Conservation (phyloP, 2,888 invertebrate genomes). For the Corythucha ciliata region DNA sequence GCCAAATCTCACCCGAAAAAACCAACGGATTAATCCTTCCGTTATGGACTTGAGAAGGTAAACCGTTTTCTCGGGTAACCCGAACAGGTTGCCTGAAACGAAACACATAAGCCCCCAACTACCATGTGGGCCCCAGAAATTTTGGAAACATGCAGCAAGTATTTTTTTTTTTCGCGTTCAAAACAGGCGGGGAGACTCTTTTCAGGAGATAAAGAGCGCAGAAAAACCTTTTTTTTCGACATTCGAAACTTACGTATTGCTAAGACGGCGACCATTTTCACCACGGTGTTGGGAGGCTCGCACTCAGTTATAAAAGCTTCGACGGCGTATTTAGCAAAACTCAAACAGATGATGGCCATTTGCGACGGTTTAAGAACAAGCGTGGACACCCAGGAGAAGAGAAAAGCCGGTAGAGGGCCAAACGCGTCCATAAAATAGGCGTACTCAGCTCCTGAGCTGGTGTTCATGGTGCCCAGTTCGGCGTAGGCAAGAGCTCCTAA, state of each 20-base stretch:
- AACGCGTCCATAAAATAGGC: conserved; percentile 94
- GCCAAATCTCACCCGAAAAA: too few species aligned
- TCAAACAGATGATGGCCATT: conserved; percentile 87
- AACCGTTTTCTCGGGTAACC: too few species aligned
- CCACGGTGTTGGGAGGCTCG: conserved; percentile 69
- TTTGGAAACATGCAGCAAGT: too few species aligned
- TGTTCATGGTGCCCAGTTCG: conserved; percentile 91
- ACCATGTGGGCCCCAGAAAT: too few species aligned
- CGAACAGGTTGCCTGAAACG: too few species aligned
- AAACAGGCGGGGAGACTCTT: too few species aligned
- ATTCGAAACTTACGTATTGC: conserved; percentile 59
- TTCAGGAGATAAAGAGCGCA: too few species aligned
- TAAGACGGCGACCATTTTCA: conserved; percentile 79
- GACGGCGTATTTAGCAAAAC: conserved; percentile 87
- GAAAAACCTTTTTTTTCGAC: neutral
- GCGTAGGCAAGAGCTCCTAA: conserved; percentile 86
- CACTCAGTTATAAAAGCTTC: conserved; percentile 78
- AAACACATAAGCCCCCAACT: too few species aligned
- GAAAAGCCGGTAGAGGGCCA: conserved; percentile 81
- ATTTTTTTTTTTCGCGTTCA: too few species aligned
- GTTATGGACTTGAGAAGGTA: too few species aligned
- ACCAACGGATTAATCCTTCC: too few species aligned
- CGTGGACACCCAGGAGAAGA: conserved; percentile 90
- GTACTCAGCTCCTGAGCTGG: conserved; percentile 90
- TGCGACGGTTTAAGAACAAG: conserved; percentile 86